Percentiles rank a stretch among this genome's conserved stretches.
Conservation (phyloP, 2,113 vertebrate species). For the Varanus komodoensis region DNA sequence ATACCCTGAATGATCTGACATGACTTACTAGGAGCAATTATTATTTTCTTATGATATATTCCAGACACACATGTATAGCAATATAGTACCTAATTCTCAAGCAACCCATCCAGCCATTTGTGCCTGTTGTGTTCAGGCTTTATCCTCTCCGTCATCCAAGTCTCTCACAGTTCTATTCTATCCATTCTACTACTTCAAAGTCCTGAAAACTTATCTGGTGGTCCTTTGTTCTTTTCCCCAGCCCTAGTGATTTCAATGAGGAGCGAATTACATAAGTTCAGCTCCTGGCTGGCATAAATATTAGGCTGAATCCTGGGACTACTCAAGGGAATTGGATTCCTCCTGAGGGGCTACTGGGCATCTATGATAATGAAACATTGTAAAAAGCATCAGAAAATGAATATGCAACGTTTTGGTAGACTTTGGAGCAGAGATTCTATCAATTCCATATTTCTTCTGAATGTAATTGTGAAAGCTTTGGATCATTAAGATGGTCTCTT, state of each 20-base stretch:
- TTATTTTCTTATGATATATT: not conserved
- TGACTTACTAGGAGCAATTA: not conserved
- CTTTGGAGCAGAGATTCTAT: not conserved
- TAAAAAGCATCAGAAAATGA: not conserved
- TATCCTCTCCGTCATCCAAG: not conserved
- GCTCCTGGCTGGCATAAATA: too few species aligned
- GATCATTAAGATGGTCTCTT: not conserved
- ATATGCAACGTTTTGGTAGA: not conserved
- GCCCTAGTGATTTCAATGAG: not conserved
- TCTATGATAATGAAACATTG: not conserved
- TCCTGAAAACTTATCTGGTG: not conserved
- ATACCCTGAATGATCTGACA: not conserved
- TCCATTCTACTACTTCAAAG: not conserved
- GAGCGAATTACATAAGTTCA: not conserved
- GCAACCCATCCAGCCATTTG: not conserved
- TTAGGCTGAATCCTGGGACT: not conserved
- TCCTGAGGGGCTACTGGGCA: not conserved
- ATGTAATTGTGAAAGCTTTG: not conserved
- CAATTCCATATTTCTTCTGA: too few species aligned
- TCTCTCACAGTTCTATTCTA: not conserved
- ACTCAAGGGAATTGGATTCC: not conserved
- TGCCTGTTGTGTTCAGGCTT: not conserved
- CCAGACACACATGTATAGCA: not conserved
- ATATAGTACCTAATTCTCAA: not conserved
- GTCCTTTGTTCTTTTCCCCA: not conserved